Percentiles rank a stretch among this genome's conserved stretches.
Evolutionary conservation across 2,888 invertebrate genomes (phyloP).

Genomic region (Myathropa florea): DNA sequence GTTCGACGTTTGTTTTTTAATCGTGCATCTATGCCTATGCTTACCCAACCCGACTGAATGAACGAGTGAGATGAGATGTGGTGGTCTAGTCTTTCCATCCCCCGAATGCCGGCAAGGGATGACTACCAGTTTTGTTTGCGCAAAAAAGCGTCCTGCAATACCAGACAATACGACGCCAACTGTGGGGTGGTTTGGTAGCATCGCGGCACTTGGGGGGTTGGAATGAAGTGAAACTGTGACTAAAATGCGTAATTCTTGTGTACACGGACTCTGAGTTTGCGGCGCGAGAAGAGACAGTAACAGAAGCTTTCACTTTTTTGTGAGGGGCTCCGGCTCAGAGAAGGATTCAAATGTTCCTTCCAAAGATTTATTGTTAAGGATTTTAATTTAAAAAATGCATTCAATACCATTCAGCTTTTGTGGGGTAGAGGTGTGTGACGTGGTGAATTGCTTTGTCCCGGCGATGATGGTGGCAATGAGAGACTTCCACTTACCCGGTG

Average conservation of each 20-base stretch:
- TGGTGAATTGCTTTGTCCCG: conserved; percentile 16
- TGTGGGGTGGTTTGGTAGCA: background rate
- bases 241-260: conserved; percentile 65
- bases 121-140: conserved; percentile 20
- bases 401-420: conserved; percentile 40
- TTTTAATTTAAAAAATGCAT: conserved; percentile 71
- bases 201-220: conserved; percentile 2
- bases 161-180: conserved; percentile 64
- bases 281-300: conserved; percentile 31
- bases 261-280: conserved; percentile 1
- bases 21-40: conserved; percentile 47
- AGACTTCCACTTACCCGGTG: too few relatives aligned
- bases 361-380: conserved; percentile 67
- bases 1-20: conserved; percentile 63
- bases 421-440: conserved; percentile 1
- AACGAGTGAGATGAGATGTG: background rate
- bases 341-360: conserved; percentile 55
- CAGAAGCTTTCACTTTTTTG: too few relatives aligned
- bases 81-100: background rate
- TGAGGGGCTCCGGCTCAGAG: background rate
- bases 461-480: conserved; percentile 59
- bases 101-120: background rate
- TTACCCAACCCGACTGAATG: conserved; percentile 7
- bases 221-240: conserved; percentile 54
- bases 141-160: conserved; percentile 46